Evolutionary conservation across 2,888 invertebrate genomes (phyloP), one percentile per base, ranked within the genome.

Genomic region (Minunthozetes semirufus): DNA sequence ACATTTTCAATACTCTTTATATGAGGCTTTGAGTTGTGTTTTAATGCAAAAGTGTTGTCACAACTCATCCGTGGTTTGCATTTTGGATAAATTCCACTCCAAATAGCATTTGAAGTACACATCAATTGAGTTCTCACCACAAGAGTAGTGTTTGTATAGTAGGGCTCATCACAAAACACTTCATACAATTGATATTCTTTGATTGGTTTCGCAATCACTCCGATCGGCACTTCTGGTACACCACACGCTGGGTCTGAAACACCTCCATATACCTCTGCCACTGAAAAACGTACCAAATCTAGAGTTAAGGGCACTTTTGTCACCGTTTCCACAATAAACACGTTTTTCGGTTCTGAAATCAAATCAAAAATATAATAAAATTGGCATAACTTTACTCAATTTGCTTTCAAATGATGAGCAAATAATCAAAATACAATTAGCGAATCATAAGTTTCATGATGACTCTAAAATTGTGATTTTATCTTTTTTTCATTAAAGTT

Each of bases 181-280:
- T 66, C 66, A 66, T 66, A 66, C n/a, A 38, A 38, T 66, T 38
- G 66, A 66, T 66, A 42, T 6, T n/a, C 33, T n/a, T 5, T 38
- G 13, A 66, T 38, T 17, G 13, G n/a, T 5, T 38, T 66, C 0
- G 38, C 42, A 6, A 17, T 19, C 3, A 66, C 38, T 29, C 66
- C 66, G n/a, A 38, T 3, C 2, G 66, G 66, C 19, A 66, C n/a
- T 66, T 66, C 38, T 29, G 66, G 66, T n/a, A 38, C 2, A 38
- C 66, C 66, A 19, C 66, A 66, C 1, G 5, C 42, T 6, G 66
- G 33, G 11, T 42, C 38, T 13, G 13, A 4, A 38, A 17, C 38
- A 38, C 38, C 38, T 17, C 66, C 42, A n/a, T 66, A 66, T 3
- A 38, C 19, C 6, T 66, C 15, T 29, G n/a, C 66, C 17, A 66